Percentiles rank a stretch among this genome's conserved stretches.
Evolutionary conservation across 2,113 vertebrate genomes (phyloP).

Genomic region (Nothoprocta pentlandii): DNA sequence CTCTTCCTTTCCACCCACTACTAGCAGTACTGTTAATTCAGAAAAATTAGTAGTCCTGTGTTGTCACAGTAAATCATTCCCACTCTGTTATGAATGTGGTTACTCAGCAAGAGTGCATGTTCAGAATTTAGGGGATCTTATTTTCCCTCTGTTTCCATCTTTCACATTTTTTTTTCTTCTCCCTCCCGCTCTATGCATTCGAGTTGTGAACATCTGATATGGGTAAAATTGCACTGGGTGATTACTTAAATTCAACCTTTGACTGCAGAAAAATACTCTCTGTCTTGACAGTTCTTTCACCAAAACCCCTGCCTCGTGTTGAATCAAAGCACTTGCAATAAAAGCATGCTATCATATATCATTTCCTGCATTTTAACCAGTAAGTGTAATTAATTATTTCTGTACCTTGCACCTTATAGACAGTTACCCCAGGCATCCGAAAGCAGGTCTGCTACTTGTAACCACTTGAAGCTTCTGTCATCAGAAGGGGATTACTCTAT

Average conservation of each 20-base stretch:
- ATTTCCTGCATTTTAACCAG: constrained; percentile 21
- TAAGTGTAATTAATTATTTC: constrained; percentile 51
- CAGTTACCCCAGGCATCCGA: constrained; percentile 40
- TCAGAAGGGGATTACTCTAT: constrained; percentile 58
- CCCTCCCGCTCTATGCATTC: neutral
- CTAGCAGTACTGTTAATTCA: constrained; percentile 58
- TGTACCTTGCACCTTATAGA: constrained; percentile 54
- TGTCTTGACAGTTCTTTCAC: constrained; percentile 31
- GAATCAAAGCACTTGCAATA: constrained; percentile 26
- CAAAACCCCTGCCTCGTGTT: neutral
- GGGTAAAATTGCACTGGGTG: constrained; percentile 4
- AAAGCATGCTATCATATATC: neutral
- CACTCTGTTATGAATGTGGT: constrained; percentile 57
- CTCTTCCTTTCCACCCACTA: constrained; percentile 15
- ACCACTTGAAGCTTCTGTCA: constrained; percentile 78
- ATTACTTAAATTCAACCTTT: constrained; percentile 50
- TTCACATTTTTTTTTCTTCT: constrained; percentile 6
- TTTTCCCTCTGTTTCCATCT: constrained; percentile 17
- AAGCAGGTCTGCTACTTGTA: constrained; percentile 64
- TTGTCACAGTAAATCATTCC: constrained; percentile 72
- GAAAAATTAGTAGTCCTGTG: constrained; percentile 64
- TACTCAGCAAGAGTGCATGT: constrained; percentile 59
- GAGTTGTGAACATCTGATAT: neutral
- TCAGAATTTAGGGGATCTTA: constrained; percentile 44
- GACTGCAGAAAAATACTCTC: constrained; percentile 29